Base-by-base conservation (phyloP, 37 sponge, comb jelly and placozoan genomes). In the Agelas oroides region DNA sequence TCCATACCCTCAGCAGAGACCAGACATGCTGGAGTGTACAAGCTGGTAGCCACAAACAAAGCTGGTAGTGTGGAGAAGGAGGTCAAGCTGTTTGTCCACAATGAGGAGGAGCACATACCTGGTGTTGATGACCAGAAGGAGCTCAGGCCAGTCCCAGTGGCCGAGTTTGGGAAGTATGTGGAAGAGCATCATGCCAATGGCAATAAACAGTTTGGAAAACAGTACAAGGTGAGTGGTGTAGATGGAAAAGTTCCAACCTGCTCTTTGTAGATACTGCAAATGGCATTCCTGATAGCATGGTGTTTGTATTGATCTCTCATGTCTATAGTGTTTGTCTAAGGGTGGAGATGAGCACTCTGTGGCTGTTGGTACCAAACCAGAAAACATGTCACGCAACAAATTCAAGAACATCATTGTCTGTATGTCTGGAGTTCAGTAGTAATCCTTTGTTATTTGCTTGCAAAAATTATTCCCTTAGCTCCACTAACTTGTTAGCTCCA, bases 391-490 rank as follows among this genome's bases (percentile, higher is more conserved):
- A 13, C 27, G 18, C 55, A 89, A 89, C 61, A 81, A 84, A 82
- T 89, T 89, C 59, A 73, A 40, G 0, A 89, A 89, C 84, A 89
- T 83, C 30, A 36, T 46, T 2, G 82, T 75, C 27, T 88, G 88
- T 88, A 72, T 81, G 88, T 81, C 23, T 11, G n/a, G n/a, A n/a
- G 8, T 46, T 3, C 8, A 12, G 46, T 46, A 12, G 46, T 46
- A 12, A 8, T 12, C 8, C 8, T 12, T 46, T 46, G 46, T 46
- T 46, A 46, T 46, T 3, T 46, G n/a, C n/a, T n/a, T n/a, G n/a
- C n/a, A n/a, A n/a, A n/a, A n/a, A n/a, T n/a, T n/a, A n/a, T n/a
- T n/a, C n/a, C n/a, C n/a, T n/a, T n/a, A n/a, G n/a, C n/a, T n/a
- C n/a, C n/a, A n/a, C n/a, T n/a, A n/a, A n/a, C n/a, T n/a, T n/a